Evolutionary conservation across 1,140 invertebrate genomes (phyloP), one percentile per base, ranked within the genome.

Genomic region (Neotoxoptera formosana): DNA sequence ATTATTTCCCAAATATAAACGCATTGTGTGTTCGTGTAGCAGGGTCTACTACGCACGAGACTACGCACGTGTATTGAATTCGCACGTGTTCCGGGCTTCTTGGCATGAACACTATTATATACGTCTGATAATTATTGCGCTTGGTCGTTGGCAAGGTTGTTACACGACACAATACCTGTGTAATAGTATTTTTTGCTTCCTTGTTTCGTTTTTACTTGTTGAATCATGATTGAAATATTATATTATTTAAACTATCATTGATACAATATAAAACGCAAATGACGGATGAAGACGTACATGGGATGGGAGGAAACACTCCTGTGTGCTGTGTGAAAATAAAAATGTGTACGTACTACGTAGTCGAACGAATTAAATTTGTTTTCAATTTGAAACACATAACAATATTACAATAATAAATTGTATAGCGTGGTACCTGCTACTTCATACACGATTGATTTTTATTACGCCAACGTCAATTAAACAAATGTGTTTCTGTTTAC

Each of bases 121-220:
- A 60, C 36, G 25, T 67, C 23, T 90, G 36, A 45, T 90, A 60
- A 90, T 90, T 90, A 90, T 90, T 90, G 53, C 25, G 89, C 41
- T 67, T 34, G 11, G 89, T 60, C 45, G 36, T 90, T 90, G 89
- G 89, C 89, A 90, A 90, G 89, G 89, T 90, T 90, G 41, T 90
- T 90, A 60, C 60, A 76, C 88, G 53, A 47, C 56, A 47, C 41
- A 90, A 90, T 90, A 23, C 56, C 53, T 30, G 17, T 67, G 56
- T 60, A 56, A 83, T 83, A 81, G 36, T 81, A 36, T 83, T 14
- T 90, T 90, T 90, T 45, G 34, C 88, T 90, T 90, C 89, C 89
- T 90, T 90, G 89, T 90, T 90, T 90, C 36, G 36, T 45, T 60
- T 90, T 90, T 60, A n/a, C 88, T 36, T n/a, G 89, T 67, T 90